These are phyloP conservation scores for Ictalurus furcatus DNA, from an alignment of 2,113 vertebrate species.

Conservation along the genomic window DNA sequence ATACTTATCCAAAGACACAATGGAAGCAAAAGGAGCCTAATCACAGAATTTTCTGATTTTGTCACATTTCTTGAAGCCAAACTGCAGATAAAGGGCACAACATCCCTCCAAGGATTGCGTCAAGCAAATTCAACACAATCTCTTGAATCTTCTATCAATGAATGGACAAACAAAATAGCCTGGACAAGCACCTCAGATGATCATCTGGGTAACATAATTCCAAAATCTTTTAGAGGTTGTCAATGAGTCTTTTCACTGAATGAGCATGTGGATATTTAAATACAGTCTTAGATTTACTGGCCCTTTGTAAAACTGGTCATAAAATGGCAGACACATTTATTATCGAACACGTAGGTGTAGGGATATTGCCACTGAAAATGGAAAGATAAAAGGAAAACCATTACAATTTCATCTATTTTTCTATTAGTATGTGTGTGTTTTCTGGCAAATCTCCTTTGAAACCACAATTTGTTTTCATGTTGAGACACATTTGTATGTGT, in stretches of 20 bases:
- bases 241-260: constrained; percentile 47
- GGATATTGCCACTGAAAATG: constrained; percentile 28
- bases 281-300: constrained; percentile 30
- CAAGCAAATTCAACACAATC: constrained; percentile 47
- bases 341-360: constrained; percentile 9
- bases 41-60: constrained; percentile 72
- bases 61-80: constrained; percentile 55
- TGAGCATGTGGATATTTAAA: constrained; percentile 56
- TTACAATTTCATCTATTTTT: constrained; percentile 47
- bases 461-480: constrained; percentile 22
- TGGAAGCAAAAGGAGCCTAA: constrained; percentile 86
- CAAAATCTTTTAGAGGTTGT: constrained; percentile 47
- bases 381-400: constrained; percentile 24
- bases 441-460: constrained; percentile 9
- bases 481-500: constrained; percentile 9
- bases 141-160: constrained; percentile 43
- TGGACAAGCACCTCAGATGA: constrained; percentile 48
- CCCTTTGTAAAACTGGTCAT: constrained; percentile 34
- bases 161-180: constrained; percentile 49
- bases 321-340: constrained; percentile 36
- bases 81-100: constrained; percentile 29
- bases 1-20: constrained; percentile 97
- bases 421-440: constrained; percentile 37
- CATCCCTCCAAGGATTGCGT: constrained; percentile 47
- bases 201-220: constrained; percentile 35